Percentiles rank a stretch among this genome's conserved stretches.
phyloP scores from a whole-genome alignment of 1,140 invertebrate species.

The Trichomalopsis sarcophagae region DNA sequence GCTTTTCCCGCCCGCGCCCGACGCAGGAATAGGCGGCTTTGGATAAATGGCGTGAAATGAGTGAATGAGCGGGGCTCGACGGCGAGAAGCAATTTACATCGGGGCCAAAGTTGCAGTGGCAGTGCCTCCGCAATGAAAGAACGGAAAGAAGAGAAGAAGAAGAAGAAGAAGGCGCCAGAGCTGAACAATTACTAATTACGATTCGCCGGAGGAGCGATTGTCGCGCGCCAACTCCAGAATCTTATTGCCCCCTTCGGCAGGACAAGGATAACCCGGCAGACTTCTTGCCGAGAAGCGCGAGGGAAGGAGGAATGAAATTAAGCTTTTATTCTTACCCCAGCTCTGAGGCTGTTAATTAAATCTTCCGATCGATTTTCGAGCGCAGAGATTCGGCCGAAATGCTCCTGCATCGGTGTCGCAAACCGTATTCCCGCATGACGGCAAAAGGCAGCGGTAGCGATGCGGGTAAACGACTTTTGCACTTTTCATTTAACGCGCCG shows the following conservation, averaged over 20 bases:
- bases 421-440: background rate
- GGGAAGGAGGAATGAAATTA: background rate
- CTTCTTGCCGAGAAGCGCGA: background rate
- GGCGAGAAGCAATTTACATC: conserved; percentile 4
- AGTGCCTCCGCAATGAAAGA: background rate
- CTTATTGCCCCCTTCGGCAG: conserved; percentile 14
- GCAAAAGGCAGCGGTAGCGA: background rate
- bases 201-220: conserved; percentile 13
- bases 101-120: background rate
- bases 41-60: conserved; percentile 12
- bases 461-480: conserved; percentile 57
- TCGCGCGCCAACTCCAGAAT: conserved; percentile 10
- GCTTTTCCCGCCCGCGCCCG: background rate
- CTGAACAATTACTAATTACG: conserved; percentile 19
- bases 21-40: background rate
- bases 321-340: background rate
- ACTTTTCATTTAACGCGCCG: conserved; percentile 59
- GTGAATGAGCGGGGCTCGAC: background rate
- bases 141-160: background rate
- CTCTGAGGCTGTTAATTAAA: background rate
- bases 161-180: background rate
- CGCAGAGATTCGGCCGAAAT: too few relatives aligned
- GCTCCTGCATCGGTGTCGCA: too few relatives aligned
- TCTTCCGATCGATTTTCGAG: background rate
- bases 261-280: background rate